Percentiles rank a stretch among this genome's conserved stretches.
phyloP scores from a whole-genome alignment of 2,888 invertebrate species.

The Thalpophila matura region DNA sequence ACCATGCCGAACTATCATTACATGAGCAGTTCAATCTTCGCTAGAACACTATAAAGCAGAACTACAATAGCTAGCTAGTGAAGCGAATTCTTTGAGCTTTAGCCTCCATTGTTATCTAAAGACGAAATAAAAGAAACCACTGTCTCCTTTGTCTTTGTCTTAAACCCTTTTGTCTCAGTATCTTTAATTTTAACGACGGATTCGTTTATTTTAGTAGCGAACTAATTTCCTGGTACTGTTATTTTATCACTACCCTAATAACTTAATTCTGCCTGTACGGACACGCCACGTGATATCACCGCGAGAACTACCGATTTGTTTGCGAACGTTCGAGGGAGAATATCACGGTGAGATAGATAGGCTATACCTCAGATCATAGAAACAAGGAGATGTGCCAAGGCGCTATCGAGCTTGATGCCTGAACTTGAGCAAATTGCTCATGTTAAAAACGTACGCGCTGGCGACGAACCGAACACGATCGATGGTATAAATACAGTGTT shows the following conservation, averaged over 20 bases:
- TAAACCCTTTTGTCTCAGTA: conserved; percentile 23
- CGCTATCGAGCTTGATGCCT: too few species aligned
- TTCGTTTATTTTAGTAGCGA: conserved; percentile 16
- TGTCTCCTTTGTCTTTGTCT: conserved; percentile 35
- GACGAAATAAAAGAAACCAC: conserved; percentile 41
- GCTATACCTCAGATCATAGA: too few species aligned
- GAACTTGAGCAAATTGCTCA: too few species aligned
- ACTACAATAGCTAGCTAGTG: conserved; percentile 23
- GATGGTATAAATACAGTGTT: too few species aligned
- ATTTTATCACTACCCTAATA: neutral
- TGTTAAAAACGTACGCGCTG: too few species aligned
- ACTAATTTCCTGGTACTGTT: neutral
- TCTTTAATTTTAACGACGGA: conserved; percentile 24
- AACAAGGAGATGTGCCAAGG: too few species aligned
- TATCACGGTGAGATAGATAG: too few species aligned
- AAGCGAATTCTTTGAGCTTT: conserved; percentile 40
- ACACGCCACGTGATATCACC: too few species aligned
- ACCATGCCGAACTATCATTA: neutral
- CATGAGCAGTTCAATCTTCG: neutral
- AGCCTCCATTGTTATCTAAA: conserved; percentile 33
- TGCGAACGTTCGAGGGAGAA: too few species aligned
- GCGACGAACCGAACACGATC: too few species aligned
- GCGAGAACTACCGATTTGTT: too few species aligned
- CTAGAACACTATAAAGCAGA: neutral
- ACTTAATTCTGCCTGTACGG: neutral